These are phyloP conservation scores for Drosophila pruinosa DNA, from an alignment of 1,140 invertebrate species.

Conservation along the genomic window DNA sequence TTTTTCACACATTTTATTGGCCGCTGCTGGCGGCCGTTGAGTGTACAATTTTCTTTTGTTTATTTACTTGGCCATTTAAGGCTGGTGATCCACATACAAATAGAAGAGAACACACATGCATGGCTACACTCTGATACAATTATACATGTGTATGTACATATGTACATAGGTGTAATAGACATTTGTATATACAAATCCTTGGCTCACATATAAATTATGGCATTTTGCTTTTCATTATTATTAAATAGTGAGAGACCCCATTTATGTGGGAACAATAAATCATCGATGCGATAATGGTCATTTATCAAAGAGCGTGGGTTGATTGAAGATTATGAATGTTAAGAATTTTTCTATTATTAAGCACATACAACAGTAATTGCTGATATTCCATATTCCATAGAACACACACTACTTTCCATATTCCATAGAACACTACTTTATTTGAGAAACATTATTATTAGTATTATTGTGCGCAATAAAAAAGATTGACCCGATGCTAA, in stretches of 20 bases:
- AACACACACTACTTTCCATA: not conserved
- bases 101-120: constrained; percentile 25
- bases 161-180: not conserved
- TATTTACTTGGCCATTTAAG: constrained; percentile 76
- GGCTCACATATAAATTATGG: constrained; percentile 64
- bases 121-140: not conserved
- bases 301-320: constrained; percentile 51
- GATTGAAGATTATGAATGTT: constrained; percentile 18
- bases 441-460: not conserved
- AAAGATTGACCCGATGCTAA: not conserved
- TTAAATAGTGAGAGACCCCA: constrained; percentile 59
- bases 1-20: constrained; percentile 80
- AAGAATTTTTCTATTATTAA: not conserved
- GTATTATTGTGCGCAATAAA: not conserved
- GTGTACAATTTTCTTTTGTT: constrained; percentile 75
- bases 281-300: constrained; percentile 66
- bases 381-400: not conserved
- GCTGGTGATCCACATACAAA: constrained; percentile 62
- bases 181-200: constrained; percentile 49
- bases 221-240: constrained; percentile 56
- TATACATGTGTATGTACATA: not conserved
- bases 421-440: not conserved
- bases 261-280: constrained; percentile 69
- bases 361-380: not conserved
- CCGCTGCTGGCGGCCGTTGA: constrained; percentile 50